Percentiles rank a stretch among this genome's conserved stretches.
Conservation (phyloP, 2,797 vertebrate species). For the Rhinogobio ventralis region DNA sequence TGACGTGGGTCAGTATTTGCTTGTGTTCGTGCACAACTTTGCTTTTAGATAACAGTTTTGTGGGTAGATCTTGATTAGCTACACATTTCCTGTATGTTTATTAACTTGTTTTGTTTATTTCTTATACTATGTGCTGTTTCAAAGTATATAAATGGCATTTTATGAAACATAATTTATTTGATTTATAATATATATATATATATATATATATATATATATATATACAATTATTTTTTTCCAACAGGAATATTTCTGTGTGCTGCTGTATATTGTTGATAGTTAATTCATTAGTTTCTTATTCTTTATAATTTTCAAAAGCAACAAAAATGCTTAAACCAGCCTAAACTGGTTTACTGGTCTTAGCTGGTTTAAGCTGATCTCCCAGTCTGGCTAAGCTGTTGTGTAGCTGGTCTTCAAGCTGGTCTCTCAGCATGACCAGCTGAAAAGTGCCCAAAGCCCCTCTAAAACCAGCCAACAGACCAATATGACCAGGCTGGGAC, state of each 20-base stretch:
- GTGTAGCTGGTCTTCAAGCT: constrained; percentile 2
- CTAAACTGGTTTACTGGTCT: background rate
- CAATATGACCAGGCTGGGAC: background rate
- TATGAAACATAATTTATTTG: background rate
- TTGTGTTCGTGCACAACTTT: background rate
- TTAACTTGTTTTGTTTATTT: background rate
- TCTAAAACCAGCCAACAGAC: background rate
- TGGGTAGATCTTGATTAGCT: background rate
- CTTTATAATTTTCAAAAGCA: background rate
- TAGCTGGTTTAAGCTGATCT: constrained; percentile 1
- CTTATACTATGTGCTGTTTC: background rate
- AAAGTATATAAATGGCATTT: background rate
- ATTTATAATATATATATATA: background rate
- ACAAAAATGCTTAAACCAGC: background rate
- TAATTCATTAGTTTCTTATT: background rate
- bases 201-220: background rate
- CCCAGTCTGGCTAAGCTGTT: constrained; percentile 11
- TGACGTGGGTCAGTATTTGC: constrained; percentile 1
- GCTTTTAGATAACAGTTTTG: background rate
- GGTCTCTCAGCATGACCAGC: constrained; percentile 4
- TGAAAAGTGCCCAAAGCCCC: background rate
- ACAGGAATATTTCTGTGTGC: background rate
- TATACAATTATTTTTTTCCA: background rate
- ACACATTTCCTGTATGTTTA: background rate
- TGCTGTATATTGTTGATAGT: background rate